Percentiles rank a stretch among this genome's conserved stretches.
Conservation (phyloP, 2,113 vertebrate species). For the Synchiropus splendidus region DNA sequence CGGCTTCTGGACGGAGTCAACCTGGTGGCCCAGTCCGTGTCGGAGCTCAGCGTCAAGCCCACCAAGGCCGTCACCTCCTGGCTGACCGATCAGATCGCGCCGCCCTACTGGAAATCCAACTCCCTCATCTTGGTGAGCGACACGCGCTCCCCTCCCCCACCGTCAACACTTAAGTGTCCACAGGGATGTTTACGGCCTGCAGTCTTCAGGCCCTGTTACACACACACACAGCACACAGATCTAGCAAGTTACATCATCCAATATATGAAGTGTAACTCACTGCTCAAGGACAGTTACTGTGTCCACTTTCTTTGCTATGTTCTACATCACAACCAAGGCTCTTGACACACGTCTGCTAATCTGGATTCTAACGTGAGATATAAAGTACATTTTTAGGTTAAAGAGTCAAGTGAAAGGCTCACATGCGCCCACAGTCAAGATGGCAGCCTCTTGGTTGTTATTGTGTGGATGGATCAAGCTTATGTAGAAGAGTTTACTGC, state of each 20-base stretch:
- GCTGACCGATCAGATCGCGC: conserved; percentile 97
- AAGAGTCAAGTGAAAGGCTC: too few species aligned
- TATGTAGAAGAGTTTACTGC: too few species aligned
- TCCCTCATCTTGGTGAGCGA: conserved; percentile 88
- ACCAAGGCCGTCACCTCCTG: conserved; percentile 96
- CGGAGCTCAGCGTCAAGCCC: conserved; percentile 92
- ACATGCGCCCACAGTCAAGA: too few species aligned
- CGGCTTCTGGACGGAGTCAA: conserved; percentile 94
- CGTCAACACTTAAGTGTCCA: conserved; percentile 52
- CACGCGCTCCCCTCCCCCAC: conserved; percentile 74
- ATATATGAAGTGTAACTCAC: too few species aligned
- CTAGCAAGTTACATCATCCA: too few species aligned
- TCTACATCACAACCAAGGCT: background rate
- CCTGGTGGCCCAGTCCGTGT: conserved; percentile 94
- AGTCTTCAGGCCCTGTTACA: conserved; percentile 23
- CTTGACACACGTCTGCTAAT: too few species aligned
- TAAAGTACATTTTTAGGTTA: too few species aligned
- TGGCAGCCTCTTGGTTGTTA: too few species aligned
- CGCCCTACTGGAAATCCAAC: conserved; percentile 97
- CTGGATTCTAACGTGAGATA: too few species aligned
- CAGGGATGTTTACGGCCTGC: conserved; percentile 42
- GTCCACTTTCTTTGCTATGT: conserved; percentile 4
- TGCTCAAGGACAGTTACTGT: conserved; percentile 27
- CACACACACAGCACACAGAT: conserved; percentile 5
- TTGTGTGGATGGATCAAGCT: too few species aligned